Evolutionary conservation across 2,797 vertebrate species (phyloP), one percentile per base, ranked within the genome.

Genomic region (Myotis findleyi): DNA sequence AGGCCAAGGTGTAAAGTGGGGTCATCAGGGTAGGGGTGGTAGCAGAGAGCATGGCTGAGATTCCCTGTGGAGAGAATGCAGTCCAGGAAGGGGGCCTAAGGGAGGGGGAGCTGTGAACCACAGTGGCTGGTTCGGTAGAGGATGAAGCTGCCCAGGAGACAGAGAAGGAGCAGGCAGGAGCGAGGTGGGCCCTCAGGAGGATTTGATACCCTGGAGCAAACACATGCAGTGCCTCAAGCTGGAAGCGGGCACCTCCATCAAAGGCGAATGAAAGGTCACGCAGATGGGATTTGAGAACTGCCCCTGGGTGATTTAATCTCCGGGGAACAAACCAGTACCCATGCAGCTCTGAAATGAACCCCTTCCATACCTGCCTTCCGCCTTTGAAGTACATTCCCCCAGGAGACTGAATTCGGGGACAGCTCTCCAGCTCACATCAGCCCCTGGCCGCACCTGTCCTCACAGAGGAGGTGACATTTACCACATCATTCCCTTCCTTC

Each of bases 371-470:
- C 85, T 36, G 17, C 38, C 33, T 64, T 16, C 66, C 18, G 3
- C 62, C 93, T 96, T 85, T 95, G 88, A 91, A 96, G 84, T 51
- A 49, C 33, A 36, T 62, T 89, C 86, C 89, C 89, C 55, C 20
- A 51, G 89, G 72, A 82, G 73, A 88, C 25, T 10, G 80, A 85
- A 93, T 72, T 36, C 87, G 30, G 2, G 27, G 73, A 94, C 87
- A 93, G 16, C 44, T 66, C 30, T 82, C 76, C 38, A 44, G 51
- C 49, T 91, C 84, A 16, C 23, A 44, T 53, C 55, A 68, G 86
- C 79, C 89, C 82, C 68, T 20, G 38, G 66, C 79, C 82, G 93
- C 88, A 92, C 47, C 92, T 90, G 87, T 93, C 82, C 68, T 69
- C 90, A 83, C 86, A 81, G 84, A 92, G 62, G 71, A 92, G 57